Evolutionary conservation across 2,888 invertebrate genomes (phyloP).

Genomic region (Masnerella sp.): DNA sequence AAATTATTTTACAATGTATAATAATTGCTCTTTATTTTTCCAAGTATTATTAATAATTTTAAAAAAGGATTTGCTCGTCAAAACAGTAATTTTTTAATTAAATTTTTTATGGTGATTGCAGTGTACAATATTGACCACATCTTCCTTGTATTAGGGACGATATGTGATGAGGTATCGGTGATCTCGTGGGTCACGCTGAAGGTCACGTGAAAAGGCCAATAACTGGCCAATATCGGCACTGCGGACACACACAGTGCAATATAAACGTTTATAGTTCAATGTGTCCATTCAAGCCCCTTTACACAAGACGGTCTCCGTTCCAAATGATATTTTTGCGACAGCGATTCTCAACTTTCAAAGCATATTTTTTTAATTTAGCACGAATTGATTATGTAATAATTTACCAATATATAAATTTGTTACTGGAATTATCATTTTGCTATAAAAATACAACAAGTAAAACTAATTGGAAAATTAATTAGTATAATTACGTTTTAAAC

Average conservation of each 20-base stretch:
- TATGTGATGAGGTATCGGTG: slow-evolving; percentile 61
- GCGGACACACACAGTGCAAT: slow-evolving; percentile 75
- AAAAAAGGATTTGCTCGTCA: slow-evolving; percentile 21
- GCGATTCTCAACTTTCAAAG: slow-evolving; percentile 54
- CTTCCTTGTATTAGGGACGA: slow-evolving; percentile 70
- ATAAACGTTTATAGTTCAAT: slow-evolving; percentile 77
- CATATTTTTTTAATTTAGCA: neutral
- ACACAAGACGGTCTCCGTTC: slow-evolving; percentile 57
- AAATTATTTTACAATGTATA: slow-evolving; percentile 16
- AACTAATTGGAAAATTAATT: too few relatives aligned
- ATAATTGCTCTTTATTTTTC: slow-evolving; percentile 19
- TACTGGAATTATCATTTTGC: too few relatives aligned
- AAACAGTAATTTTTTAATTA: slow-evolving; percentile 67
- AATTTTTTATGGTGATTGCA: slow-evolving; percentile 64
- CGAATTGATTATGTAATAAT: too few relatives aligned
- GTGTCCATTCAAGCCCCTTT: slow-evolving; percentile 67
- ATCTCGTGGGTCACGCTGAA: slow-evolving; percentile 62
- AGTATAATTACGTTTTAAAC: too few relatives aligned
- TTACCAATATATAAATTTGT: too few relatives aligned
- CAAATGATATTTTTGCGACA: slow-evolving; percentile 59
- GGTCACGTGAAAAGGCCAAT: slow-evolving; percentile 68
- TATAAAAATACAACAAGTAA: too few relatives aligned
- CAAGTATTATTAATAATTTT: slow-evolving; percentile 34
- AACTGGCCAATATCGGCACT: slow-evolving; percentile 77
- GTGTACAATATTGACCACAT: slow-evolving; percentile 61